Evolutionary conservation across 2,113 vertebrate species (phyloP).

Genomic region (Neodontobutis hainanensis): DNA sequence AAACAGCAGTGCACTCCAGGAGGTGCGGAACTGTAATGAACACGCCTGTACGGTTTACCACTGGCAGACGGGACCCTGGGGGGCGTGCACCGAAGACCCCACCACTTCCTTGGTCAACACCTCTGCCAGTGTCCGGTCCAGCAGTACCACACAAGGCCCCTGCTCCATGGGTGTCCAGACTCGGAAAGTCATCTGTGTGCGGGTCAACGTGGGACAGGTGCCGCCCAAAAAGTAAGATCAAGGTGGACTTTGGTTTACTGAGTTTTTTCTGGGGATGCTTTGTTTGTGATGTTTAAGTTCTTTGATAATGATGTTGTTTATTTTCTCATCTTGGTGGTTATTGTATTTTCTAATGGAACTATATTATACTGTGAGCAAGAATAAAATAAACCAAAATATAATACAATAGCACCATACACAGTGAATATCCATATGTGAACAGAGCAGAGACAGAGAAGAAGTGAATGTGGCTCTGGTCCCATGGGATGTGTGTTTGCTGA

Average conservation of each 20-base stretch:
- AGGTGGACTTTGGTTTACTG: not conserved
- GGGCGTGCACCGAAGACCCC: conserved; percentile 89
- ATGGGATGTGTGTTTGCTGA: not conserved
- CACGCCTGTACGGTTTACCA: conserved; percentile 96
- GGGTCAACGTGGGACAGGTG: conserved; percentile 97
- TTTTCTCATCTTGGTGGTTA: no score
- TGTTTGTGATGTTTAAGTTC: no score
- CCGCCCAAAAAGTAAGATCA: conserved; percentile 95
- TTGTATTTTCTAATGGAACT: not conserved
- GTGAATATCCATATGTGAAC: no score
- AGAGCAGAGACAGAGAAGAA: not conserved
- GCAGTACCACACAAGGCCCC: conserved; percentile 75
- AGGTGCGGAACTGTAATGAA: conserved; percentile 92
- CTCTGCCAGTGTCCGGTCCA: conserved; percentile 54
- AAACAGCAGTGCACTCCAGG: conserved; percentile 89
- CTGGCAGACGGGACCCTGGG: conserved; percentile 94
- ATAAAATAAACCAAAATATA: not conserved
- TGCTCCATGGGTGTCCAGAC: conserved; percentile 93
- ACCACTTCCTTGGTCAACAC: conserved; percentile 85
- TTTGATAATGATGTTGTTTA: no score
- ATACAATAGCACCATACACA: no score
- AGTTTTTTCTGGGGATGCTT: not conserved
- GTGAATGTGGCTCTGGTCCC: not conserved
- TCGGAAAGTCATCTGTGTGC: conserved; percentile 96
- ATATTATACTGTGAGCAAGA: not conserved